Evolutionary conservation across 2,797 vertebrate genomes (phyloP), one percentile per base, ranked within the genome.

Genomic region (Onychomys torridus): DNA sequence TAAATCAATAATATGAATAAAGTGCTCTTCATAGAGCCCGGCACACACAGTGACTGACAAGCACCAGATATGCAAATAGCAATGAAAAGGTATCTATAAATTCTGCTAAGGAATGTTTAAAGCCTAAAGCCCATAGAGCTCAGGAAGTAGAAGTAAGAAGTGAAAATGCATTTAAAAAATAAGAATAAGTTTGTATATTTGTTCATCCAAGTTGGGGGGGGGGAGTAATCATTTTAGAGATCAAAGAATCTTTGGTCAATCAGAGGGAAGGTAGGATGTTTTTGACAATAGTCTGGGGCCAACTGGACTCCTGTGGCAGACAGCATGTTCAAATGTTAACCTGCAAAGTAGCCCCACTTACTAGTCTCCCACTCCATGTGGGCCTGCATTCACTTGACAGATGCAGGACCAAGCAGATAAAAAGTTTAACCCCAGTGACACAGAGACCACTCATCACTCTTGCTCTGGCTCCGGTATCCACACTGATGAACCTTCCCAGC

Each of bases 91-190:
- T 88, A 49, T 34, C 52, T 77, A 59, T 78, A 93, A n/a, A 43
- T 21, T 17, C 25, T 71, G 32, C 83, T 75, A 76, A 88, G 19
- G 23, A 29, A 73, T 77, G 34, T 78, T 43, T 93, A 61, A 87
- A 90, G n/a, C 63, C 61, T 73, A 85, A 85, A 82, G n/a, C 49
- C 67, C 17, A 1, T 84, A 61, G 69, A 55, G 32, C 14, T n/a
- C 52, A 73, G 25, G 21, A 25, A 23, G 6, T 59, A 89, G 59
- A 87, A 89, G 71, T n/a, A 11, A 86, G 4, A 43, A 11, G 16
- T 49, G 46, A 85, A 94, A 94, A 59, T 59, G 65, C 11, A 17
- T 88, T 17, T 89, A 84, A 96, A 83, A 96, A 81, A 75, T 40
- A 75, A 21, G 13, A 16, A 57, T 91, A 93, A 71, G 34, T 71